phyloP scores from a whole-genome alignment of 2,797 vertebrate genomes.

The Lepidocolaptes lacrymiger region DNA sequence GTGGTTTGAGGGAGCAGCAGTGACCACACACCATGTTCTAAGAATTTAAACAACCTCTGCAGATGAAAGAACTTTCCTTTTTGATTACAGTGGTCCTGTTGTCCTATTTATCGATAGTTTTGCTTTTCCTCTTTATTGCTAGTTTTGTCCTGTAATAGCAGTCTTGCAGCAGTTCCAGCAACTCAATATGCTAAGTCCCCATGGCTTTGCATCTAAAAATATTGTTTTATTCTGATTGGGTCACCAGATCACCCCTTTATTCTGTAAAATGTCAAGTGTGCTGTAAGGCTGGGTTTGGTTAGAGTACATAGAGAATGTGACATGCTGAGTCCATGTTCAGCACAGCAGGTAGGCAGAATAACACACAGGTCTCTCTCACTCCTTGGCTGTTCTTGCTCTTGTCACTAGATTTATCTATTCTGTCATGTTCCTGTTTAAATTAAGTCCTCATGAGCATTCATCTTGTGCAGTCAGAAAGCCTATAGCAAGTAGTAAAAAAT shows the following conservation, averaged over 20 bases:
- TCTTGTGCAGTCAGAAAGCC: neutral
- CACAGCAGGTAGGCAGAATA: neutral
- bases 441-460: neutral
- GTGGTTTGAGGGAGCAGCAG: neutral
- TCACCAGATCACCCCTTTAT: neutral
- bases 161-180: neutral
- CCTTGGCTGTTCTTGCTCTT: neutral
- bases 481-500: neutral
- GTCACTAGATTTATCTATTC: constrained; percentile 14
- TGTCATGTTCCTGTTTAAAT: neutral
- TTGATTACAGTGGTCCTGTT: neutral
- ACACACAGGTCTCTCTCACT: neutral
- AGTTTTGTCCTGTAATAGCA: neutral
- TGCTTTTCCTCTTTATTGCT: neutral
- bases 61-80: neutral
- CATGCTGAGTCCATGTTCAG: neutral
- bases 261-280: neutral
- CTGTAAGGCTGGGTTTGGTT: neutral
- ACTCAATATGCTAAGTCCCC: neutral
- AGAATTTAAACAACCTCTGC: neutral
- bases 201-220: neutral
- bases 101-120: neutral
- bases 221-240: neutral
- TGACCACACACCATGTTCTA: neutral
- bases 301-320: neutral